Evolutionary conservation across 2,113 vertebrate species (phyloP), one percentile per base, ranked within the genome.

Genomic region (Ramphastos sulfuratus): DNA sequence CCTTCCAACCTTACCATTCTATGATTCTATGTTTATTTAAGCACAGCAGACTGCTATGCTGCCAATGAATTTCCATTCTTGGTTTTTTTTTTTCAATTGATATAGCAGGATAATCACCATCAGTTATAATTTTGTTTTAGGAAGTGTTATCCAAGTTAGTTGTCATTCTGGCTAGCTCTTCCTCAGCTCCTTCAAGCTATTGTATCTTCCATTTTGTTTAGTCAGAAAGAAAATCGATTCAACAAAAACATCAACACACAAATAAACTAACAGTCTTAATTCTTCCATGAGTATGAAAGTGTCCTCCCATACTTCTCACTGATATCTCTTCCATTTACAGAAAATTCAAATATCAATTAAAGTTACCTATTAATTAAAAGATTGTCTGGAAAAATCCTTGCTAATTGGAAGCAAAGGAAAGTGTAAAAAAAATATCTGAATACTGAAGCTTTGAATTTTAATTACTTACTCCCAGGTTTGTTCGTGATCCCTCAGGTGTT

Each of bases 301-400:
- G 52, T 88, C 55, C 79, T 96, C 94, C 92, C 64, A 27, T 35
- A 64, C 56, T 94, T 75, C 85, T 95, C 81, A 82, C 44, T 72
- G 82, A 93, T 92, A 94, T 85, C 92, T 84, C 91, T 96, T 89
- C 85, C 91, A 73, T 95, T 97, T 96, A 87, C 82, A 96, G 95
- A 93, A 97, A 97, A 96, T 76, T 92, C 95, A 96, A 93, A 46
- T 98, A 97, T 96, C 97, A 98, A 94, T 98, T 98, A 97, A 97
- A 97, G 82, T 97, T 96, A 98, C 97, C 97, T 97, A 97, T 95
- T 98, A 98, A 98, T 98, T 98, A 98, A 98, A 98, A 97, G 91
- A 93, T 95, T 96, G 95, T 96, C 97, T 97, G 85, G 90, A 97
- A 97, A 93, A 96, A 95, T 95, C 90, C 91, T 97, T 95, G 95